Evolutionary conservation across 2,113 vertebrate genomes (phyloP), one percentile per base, ranked within the genome.

Genomic region (Elachura formosa): DNA sequence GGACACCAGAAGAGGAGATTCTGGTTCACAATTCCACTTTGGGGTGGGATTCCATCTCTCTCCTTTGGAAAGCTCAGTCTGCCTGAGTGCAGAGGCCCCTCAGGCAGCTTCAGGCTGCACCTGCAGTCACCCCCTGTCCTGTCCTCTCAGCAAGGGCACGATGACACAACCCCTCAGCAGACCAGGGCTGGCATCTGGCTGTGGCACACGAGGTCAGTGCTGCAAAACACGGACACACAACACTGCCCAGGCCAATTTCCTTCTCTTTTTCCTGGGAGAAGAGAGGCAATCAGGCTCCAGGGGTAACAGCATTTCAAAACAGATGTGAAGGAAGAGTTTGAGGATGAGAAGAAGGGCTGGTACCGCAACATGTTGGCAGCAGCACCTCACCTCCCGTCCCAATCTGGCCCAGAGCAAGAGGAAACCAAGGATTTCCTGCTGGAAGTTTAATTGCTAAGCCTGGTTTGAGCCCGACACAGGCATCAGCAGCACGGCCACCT

Each of bases 101-200:
- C 14, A 28, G 71, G 56, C 0, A 48, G 14, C 25, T 69, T 34
- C 78, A 64, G 61, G 48, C 51, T 59, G 29, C 6, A 13, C 38
- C 61, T 67, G 0, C 0, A 54, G 43, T 20, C 41, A 4, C 11
- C 11, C 46, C 48, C 31, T 41, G 41, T 24, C 38, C 19, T 5
- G 46, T 36, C 54, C 28, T 52, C 26, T 45, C 90, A 84, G 21
- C 72, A 45, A 29, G 29, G 54, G 55, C 49, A 91, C 29, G 28
- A 10, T 36, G 80, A 20, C 45, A 59, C 40, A 55, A 52, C 59
- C 59, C 8, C 9, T 3, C 2, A 38, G 83, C 9, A 91, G 18
- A 15, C 14, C 6, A 63, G 61, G 58, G 88, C 18, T 7, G 34
- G 75, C 40, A 59, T 4, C 41, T n/a, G 59, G 20, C 5, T 54